phyloP scores from a whole-genome alignment of 2,888 invertebrate species.

The Sphaerophoria rueppellii region DNA sequence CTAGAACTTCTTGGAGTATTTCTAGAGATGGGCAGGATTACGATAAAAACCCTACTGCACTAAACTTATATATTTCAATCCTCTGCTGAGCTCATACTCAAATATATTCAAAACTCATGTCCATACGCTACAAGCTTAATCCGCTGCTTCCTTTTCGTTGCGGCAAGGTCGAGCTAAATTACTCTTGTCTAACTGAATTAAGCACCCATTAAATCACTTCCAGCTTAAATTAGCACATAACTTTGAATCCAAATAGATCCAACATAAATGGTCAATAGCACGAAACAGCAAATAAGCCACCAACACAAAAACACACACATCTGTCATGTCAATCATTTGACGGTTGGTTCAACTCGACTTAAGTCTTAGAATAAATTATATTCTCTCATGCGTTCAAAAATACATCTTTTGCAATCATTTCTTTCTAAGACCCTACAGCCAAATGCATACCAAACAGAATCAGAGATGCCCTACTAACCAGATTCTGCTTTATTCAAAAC shows the following conservation, averaged over 20 bases:
- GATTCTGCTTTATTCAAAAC: constrained; percentile 39
- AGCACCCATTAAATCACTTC: constrained; percentile 22
- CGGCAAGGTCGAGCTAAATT: neutral
- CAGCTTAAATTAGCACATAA: neutral
- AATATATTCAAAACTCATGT: too few relatives aligned
- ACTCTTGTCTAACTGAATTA: neutral
- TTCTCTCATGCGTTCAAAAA: constrained; percentile 64
- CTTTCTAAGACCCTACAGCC: constrained; percentile 31
- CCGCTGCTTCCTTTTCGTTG: too few relatives aligned
- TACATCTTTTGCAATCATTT: constrained; percentile 47
- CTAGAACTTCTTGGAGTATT: too few relatives aligned
- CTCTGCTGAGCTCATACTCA: too few relatives aligned
- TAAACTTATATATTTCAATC: too few relatives aligned
- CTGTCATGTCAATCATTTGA: constrained; percentile 65
- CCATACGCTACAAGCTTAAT: too few relatives aligned
- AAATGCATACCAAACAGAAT: neutral
- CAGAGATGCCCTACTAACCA: constrained; percentile 68
- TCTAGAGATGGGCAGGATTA: too few relatives aligned
- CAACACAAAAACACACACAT: constrained; percentile 1
- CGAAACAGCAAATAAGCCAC: neutral
- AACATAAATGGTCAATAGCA: constrained; percentile 7
- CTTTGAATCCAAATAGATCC: neutral
- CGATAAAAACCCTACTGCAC: too few relatives aligned
- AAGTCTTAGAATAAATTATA: constrained; percentile 53
- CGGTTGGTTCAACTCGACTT: constrained; percentile 53